phyloP scores from a whole-genome alignment of 2,113 vertebrate genomes.

The Fulmarus glacialis region DNA sequence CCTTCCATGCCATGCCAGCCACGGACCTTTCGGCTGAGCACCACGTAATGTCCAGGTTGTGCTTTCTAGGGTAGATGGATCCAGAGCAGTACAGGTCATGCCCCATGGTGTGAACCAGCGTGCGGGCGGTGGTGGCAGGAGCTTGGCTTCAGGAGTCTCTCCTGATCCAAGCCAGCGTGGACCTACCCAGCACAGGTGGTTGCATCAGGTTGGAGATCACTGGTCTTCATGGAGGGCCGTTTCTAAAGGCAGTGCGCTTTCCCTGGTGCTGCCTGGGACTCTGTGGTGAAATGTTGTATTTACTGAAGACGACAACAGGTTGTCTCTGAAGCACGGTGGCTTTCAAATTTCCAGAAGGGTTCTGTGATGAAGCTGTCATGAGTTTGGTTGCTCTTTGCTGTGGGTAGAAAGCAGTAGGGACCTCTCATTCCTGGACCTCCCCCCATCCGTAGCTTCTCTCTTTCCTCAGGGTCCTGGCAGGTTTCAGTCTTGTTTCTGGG shows the following conservation, averaged over 20 bases:
- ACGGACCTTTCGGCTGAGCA: neutral
- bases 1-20: accelerated
- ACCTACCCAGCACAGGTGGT: neutral
- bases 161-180: neutral
- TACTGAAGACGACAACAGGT: accelerated
- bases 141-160: neutral
- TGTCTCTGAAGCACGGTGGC: neutral
- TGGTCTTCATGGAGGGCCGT: accelerated
- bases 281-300: neutral
- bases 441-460: neutral
- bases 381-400: neutral
- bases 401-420: neutral
- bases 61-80: neutral
- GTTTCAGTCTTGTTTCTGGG: neutral
- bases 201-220: too few species aligned
- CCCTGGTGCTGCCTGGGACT: neutral
- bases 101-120: neutral
- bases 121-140: neutral
- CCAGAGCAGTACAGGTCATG: neutral
- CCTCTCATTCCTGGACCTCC: neutral
- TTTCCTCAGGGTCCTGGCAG: neutral
- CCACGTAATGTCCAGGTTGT: too few species aligned
- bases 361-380: neutral
- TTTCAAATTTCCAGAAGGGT: neutral
- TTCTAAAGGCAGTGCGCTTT: neutral